Evolutionary conservation across 2,888 invertebrate genomes (phyloP).

Genomic region (Cristatella mucedo): DNA sequence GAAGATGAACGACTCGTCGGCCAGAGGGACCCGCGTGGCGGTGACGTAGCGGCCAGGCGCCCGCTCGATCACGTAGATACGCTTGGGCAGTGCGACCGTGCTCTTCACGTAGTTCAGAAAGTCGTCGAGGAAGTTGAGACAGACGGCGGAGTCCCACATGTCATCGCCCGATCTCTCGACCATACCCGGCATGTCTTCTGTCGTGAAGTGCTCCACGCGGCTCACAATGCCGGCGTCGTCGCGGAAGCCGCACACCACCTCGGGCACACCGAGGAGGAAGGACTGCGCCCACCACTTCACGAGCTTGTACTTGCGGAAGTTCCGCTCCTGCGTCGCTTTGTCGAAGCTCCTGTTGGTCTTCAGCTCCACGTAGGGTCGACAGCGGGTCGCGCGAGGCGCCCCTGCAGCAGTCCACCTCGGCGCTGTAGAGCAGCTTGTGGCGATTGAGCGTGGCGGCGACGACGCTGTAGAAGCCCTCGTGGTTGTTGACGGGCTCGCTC

Average conservation of each 20-base stretch:
- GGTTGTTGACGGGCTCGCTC: constrained; percentile 47
- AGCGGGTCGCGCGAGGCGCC: constrained; percentile 23
- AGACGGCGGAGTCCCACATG: too few relatives aligned
- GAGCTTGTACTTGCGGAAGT: constrained; percentile 39
- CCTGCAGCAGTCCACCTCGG: constrained; percentile 56
- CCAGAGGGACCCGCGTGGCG: too few relatives aligned
- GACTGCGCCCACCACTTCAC: constrained; percentile 65
- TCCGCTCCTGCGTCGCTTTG: constrained; percentile 44
- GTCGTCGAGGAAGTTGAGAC: too few relatives aligned
- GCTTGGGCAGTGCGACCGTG: too few relatives aligned
- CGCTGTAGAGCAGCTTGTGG: constrained; percentile 52
- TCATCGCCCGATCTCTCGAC: too few relatives aligned
- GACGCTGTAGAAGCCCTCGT: constrained; percentile 52
- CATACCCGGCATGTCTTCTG: constrained; percentile 45
- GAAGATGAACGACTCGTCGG: too few relatives aligned
- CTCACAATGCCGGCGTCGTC: constrained; percentile 52
- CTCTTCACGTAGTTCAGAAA: too few relatives aligned
- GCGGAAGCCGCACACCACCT: constrained; percentile 54
- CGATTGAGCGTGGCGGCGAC: constrained; percentile 46
- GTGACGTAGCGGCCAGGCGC: too few relatives aligned
- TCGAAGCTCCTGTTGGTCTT: constrained; percentile 51
- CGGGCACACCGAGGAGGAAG: constrained; percentile 53
- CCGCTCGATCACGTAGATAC: too few relatives aligned
- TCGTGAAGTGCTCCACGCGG: constrained; percentile 43
- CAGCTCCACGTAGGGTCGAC: constrained; percentile 57